phyloP scores from a whole-genome alignment of 1,140 invertebrate species.

The Sinonovacula constricta region DNA sequence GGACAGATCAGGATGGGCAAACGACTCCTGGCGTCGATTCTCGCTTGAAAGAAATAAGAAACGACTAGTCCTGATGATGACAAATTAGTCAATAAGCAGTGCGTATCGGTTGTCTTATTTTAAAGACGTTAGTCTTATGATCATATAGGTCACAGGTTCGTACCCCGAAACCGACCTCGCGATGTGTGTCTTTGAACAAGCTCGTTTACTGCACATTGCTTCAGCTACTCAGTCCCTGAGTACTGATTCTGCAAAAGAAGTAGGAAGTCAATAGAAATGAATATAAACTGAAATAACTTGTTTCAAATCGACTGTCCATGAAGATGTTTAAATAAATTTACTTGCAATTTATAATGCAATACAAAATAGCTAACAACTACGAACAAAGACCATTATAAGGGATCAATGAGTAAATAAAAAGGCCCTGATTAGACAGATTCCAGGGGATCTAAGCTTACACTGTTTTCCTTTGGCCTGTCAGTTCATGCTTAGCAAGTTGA shows the following conservation, averaged over 20 bases:
- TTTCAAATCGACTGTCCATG: neutral
- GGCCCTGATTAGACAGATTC: too few relatives aligned
- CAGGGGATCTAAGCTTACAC: too few relatives aligned
- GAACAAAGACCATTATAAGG: too few relatives aligned
- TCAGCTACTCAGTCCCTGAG: too few relatives aligned
- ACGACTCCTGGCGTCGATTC: conserved; percentile 31
- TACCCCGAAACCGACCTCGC: neutral
- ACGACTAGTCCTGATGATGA: too few relatives aligned
- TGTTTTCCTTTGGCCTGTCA: too few relatives aligned
- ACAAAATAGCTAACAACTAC: too few relatives aligned
- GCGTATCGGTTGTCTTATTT: neutral
- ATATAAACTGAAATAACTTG: neutral
- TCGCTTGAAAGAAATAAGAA: conserved; percentile 32
- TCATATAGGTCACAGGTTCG: neutral
- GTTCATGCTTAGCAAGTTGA: too few relatives aligned
- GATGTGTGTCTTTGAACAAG: neutral
- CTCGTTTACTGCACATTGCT: neutral
- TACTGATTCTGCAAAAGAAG: neutral
- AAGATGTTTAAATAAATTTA: neutral
- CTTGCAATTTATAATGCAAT: neutral
- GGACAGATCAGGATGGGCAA: conserved; percentile 24
- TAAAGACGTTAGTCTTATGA: neutral
- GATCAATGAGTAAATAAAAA: too few relatives aligned
- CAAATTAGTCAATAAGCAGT: too few relatives aligned
- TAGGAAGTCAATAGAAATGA: too few relatives aligned